Conservation (phyloP, 1,140 invertebrate species). For the Leptinotarsa defecta region DNA sequence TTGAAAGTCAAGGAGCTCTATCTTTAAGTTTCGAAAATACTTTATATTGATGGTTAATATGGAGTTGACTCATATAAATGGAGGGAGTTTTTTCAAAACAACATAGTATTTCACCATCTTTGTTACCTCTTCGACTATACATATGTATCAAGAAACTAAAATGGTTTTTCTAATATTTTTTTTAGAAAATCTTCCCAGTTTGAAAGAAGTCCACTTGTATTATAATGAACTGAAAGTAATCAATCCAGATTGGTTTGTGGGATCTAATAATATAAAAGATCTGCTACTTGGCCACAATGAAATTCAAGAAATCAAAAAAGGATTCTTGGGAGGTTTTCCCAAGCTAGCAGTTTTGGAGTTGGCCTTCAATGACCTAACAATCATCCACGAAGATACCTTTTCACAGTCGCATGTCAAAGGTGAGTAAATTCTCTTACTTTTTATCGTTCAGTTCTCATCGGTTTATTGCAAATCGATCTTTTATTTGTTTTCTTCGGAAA, state of each 20-base stretch:
- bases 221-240: neutral
- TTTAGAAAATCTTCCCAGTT: constrained; percentile 1
- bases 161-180: neutral
- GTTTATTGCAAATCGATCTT: no score
- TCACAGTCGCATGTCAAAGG: neutral
- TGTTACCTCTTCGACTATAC: no score
- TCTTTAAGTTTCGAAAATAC: no score
- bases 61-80: no score
- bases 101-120: no score
- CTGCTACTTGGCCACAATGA: neutral
- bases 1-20: no score
- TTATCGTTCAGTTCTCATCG: no score
- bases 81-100: no score
- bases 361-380: neutral
- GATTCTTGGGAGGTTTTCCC: neutral
- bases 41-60: no score
- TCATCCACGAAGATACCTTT: neutral
- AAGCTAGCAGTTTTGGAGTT: neutral
- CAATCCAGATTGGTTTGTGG: neutral
- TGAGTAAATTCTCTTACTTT: neutral
- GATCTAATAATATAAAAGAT: neutral
- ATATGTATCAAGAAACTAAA: no score
- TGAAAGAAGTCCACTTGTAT: neutral
- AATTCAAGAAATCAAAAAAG: neutral
- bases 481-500: no score